A percentile compares a stretch with the other conserved stretches of the same genome.
Conservation (phyloP, 2,797 vertebrate species). For the Sciurus carolinensis region DNA sequence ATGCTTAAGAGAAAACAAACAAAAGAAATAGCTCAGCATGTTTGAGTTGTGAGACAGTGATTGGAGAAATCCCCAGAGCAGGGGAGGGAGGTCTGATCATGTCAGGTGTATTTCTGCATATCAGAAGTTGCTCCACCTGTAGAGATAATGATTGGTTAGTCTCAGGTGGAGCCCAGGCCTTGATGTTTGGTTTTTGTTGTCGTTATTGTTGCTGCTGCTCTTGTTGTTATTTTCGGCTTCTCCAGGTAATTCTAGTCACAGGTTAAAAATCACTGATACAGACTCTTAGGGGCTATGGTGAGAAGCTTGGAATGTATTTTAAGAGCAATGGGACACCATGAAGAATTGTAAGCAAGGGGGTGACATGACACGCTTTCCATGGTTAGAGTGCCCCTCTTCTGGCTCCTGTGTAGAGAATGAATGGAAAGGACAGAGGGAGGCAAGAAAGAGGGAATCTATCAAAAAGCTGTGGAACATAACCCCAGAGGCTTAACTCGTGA, state of each 20-base stretch:
- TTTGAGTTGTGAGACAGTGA: not conserved
- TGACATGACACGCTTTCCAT: not conserved
- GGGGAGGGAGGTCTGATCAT: not conserved
- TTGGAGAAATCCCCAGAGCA: not conserved
- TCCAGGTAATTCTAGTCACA: conserved; percentile 19
- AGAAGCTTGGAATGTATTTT: conserved; percentile 43
- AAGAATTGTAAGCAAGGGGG: conserved; percentile 34
- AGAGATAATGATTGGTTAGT: not conserved
- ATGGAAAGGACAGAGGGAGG: not conserved
- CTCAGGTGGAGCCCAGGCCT: not conserved
- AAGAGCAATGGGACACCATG: not conserved
- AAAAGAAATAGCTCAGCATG: not conserved
- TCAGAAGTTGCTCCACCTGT: not conserved
- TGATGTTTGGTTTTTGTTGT: not conserved
- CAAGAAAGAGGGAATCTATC: not conserved
- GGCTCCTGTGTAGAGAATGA: not conserved
- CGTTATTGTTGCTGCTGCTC: not conserved
- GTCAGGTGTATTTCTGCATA: not conserved
- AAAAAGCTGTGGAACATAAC: not conserved
- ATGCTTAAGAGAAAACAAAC: not conserved
- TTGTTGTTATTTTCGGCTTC: not conserved
- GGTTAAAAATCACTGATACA: not conserved
- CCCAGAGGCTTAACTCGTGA: not conserved
- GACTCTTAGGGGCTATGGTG: not conserved
- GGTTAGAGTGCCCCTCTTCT: not conserved